Percentiles rank a stretch among this genome's conserved stretches.
These are phyloP conservation scores for Chromobotia macracanthus DNA, from an alignment of 2,797 vertebrate species.

Conservation along the genomic window DNA sequence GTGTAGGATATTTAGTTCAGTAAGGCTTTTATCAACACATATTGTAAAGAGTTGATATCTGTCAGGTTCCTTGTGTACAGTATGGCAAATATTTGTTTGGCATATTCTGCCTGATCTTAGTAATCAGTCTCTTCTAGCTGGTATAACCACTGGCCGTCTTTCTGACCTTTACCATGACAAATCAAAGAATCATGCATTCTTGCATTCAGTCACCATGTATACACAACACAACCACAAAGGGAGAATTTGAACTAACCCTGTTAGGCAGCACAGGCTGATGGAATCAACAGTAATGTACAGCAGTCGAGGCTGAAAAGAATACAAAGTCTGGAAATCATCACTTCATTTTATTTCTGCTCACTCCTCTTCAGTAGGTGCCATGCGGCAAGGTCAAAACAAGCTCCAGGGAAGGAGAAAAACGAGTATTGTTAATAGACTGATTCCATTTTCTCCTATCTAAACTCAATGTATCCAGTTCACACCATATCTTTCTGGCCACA, in stretches of 20 bases:
- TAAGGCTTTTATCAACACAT: constrained; percentile 66
- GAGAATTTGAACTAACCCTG: constrained; percentile 9
- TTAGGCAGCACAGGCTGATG: not conserved
- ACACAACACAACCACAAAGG: constrained; percentile 4
- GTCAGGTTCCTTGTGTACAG: constrained; percentile 28
- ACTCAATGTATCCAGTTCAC: constrained; percentile 12
- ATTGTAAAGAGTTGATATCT: constrained; percentile 52
- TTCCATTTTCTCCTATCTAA: constrained; percentile 41
- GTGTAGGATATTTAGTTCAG: constrained; percentile 67
- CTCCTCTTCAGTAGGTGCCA: constrained; percentile 23
- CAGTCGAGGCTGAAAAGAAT: constrained; percentile 25
- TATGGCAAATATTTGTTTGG: constrained; percentile 1
- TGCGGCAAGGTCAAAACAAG: constrained; percentile 44
- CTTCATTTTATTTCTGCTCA: not conserved
- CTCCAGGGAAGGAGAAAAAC: constrained; percentile 17
- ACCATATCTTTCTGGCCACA: not conserved
- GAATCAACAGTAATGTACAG: constrained; percentile 11
- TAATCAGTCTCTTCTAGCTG: constrained; percentile 6
- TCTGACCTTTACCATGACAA: not conserved
- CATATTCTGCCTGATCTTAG: constrained; percentile 2
- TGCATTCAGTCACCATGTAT: constrained; percentile 3
- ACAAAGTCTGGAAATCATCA: not conserved
- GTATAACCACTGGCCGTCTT: not conserved
- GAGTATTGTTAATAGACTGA: constrained; percentile 22
- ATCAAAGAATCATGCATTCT: not conserved